Conservation (phyloP, 2,888 invertebrate genomes). For the Euspilapteryx auroguttella region DNA sequence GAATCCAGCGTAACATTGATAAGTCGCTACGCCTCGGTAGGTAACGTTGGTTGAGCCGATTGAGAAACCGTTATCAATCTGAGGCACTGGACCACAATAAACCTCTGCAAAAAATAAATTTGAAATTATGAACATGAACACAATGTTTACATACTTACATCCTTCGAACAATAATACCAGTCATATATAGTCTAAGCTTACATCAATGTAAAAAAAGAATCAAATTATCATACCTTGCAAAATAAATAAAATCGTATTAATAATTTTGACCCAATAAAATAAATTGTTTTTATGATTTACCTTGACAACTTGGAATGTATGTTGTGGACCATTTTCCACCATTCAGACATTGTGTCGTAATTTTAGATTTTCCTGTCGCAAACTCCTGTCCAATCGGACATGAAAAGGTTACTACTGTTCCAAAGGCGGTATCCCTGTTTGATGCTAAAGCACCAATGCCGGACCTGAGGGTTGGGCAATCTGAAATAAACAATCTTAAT, state of each 20-base stretch:
- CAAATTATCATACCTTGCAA: too few relatives aligned
- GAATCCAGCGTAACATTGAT: constrained; percentile 96
- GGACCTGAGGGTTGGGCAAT: constrained; percentile 83
- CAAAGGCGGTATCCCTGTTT: constrained; percentile 89
- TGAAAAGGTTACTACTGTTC: constrained; percentile 85
- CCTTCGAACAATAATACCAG: too few relatives aligned
- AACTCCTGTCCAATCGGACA: constrained; percentile 94
- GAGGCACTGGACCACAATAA: constrained; percentile 96
- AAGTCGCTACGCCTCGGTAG: constrained; percentile 89
- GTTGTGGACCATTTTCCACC: constrained; percentile 92
- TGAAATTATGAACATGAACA: neutral
- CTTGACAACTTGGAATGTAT: constrained; percentile 92
- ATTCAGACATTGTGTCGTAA: constrained; percentile 83
- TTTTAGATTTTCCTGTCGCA: constrained; percentile 82
- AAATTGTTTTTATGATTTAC: constrained; percentile 26
- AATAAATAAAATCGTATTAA: too few relatives aligned
- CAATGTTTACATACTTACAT: neutral
- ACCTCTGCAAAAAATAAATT: constrained; percentile 62
- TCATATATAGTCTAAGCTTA: too few relatives aligned
- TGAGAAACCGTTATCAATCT: constrained; percentile 96
- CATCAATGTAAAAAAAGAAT: too few relatives aligned
- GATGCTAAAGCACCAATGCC: constrained; percentile 89
- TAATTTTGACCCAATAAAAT: too few relatives aligned
- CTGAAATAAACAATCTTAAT: constrained; percentile 46
- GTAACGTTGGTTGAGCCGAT: constrained; percentile 95